These are phyloP conservation scores for Danionella dracula DNA, from an alignment of 2,797 vertebrate genomes.

Conservation along the genomic window DNA sequence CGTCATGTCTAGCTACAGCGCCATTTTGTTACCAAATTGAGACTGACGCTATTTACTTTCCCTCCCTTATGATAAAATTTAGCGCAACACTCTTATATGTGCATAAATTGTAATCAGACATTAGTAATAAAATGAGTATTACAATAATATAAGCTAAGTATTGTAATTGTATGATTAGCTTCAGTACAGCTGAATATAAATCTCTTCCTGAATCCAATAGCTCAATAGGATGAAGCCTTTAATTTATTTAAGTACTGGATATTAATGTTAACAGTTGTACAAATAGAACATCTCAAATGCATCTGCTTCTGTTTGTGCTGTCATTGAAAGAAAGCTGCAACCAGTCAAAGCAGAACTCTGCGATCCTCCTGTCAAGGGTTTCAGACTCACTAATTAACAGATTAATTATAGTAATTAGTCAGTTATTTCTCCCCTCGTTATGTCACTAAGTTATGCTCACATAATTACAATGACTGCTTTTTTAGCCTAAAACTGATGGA, in stretches of 20 bases:
- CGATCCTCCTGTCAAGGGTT: slow-evolving; percentile 35
- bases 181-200: too few relatives aligned
- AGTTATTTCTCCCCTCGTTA: slow-evolving; percentile 32
- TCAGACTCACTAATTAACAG: slow-evolving; percentile 51
- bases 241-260: too few relatives aligned
- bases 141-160: too few relatives aligned
- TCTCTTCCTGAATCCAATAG: background rate
- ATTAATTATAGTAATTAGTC: slow-evolving; percentile 61
- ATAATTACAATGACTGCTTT: slow-evolving; percentile 61
- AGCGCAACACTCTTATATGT: too few relatives aligned
- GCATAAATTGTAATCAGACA: too few relatives aligned
- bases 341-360: slow-evolving; percentile 26
- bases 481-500: too few relatives aligned
- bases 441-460: slow-evolving; percentile 35
- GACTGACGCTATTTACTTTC: too few relatives aligned
- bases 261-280: slow-evolving; percentile 9
- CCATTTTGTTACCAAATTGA: too few relatives aligned
- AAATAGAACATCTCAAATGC: background rate
- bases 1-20: too few relatives aligned
- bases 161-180: too few relatives aligned
- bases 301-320: background rate
- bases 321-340: slow-evolving; percentile 21
- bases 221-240: background rate
- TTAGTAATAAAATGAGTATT: too few relatives aligned
- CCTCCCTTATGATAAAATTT: too few relatives aligned